Percentiles rank a stretch among this genome's conserved stretches.
Evolutionary conservation across 2,888 invertebrate genomes (phyloP).

Genomic region (Cantharis lateralis): DNA sequence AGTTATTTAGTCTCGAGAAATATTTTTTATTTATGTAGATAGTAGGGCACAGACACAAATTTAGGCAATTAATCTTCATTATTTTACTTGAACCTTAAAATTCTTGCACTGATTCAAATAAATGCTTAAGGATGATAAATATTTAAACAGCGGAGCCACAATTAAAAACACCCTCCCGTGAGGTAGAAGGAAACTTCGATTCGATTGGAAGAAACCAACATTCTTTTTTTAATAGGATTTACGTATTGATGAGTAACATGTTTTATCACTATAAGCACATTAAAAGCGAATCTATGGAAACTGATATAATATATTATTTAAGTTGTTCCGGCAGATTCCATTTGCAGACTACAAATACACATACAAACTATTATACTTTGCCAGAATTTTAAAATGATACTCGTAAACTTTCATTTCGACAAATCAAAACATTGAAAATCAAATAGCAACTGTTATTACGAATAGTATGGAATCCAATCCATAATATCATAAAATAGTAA

Average conservation of each 20-base stretch:
- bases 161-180: background rate
- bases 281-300: too few relatives aligned
- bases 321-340: background rate
- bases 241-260: background rate
- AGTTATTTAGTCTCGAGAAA: background rate
- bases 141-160: background rate
- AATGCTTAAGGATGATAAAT: background rate
- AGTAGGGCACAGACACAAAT: background rate
- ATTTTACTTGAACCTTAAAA: background rate
- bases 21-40: background rate
- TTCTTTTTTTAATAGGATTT: background rate
- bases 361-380: background rate
- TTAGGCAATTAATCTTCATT: background rate
- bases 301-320: background rate
- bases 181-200: background rate
- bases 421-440: background rate
- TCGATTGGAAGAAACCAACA: background rate
- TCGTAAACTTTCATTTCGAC: background rate
- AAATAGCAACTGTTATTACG: background rate
- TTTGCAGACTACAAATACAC: too few relatives aligned
- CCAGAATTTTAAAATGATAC: background rate
- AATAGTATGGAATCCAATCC: background rate
- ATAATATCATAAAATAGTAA: background rate
- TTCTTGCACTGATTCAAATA: background rate
- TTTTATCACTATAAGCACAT: background rate